Evolutionary conservation across 2,888 invertebrate genomes (phyloP).

Genomic region (Timandra comae): DNA sequence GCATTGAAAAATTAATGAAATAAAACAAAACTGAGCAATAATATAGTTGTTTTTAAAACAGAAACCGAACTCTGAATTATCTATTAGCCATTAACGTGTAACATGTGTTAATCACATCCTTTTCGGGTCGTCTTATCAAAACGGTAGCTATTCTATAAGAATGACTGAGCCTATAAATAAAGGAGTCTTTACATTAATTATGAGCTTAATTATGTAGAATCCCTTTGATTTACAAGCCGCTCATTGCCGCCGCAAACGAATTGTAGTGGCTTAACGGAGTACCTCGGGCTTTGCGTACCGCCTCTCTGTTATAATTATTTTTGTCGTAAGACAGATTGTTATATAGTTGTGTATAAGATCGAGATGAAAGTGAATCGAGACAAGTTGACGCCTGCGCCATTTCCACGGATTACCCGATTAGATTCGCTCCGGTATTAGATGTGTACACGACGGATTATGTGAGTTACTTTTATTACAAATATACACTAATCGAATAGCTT

Average conservation of each 20-base stretch:
- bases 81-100: slow-evolving; percentile 45
- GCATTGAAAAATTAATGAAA: slow-evolving; percentile 29
- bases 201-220: slow-evolving; percentile 75
- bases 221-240: slow-evolving; percentile 76
- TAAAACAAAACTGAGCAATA: slow-evolving; percentile 14
- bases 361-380: slow-evolving; percentile 70
- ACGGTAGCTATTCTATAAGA: slow-evolving; percentile 71
- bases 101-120: slow-evolving; percentile 67
- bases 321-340: slow-evolving; percentile 53
- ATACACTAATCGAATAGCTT: no score
- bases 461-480: slow-evolving; percentile 9
- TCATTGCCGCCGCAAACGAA: slow-evolving; percentile 72
- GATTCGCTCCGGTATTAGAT: slow-evolving; percentile 24
- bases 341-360: slow-evolving; percentile 35
- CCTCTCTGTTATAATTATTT: slow-evolving; percentile 67
- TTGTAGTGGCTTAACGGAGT: slow-evolving; percentile 70
- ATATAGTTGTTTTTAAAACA: slow-evolving; percentile 17
- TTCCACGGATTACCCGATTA: slow-evolving; percentile 59
- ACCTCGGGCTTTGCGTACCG: slow-evolving; percentile 55
- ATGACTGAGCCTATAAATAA: slow-evolving; percentile 71
- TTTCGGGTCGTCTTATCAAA: slow-evolving; percentile 57
- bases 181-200: slow-evolving; percentile 73
- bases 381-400: slow-evolving; percentile 56
- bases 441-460: slow-evolving; percentile 4
- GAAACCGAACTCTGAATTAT: no score